A percentile compares a stretch with the other conserved stretches of the same genome.
Conservation (phyloP, 1,140 invertebrate species). For the Heliconius hewitsoni region DNA sequence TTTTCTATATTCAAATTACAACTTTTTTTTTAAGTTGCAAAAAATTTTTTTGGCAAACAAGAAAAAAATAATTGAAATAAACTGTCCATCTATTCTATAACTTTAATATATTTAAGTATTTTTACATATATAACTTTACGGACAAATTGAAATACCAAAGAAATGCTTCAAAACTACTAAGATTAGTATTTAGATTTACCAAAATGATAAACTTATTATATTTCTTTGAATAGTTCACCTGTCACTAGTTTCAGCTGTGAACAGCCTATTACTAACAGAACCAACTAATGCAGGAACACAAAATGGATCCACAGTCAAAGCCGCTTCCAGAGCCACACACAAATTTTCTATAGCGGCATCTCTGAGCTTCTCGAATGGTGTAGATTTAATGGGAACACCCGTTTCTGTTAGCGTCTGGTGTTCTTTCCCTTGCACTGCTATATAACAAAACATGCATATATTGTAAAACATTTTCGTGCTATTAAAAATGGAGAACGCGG, state of each 20-base stretch:
- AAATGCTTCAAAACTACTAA: too few relatives aligned
- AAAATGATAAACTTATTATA: neutral
- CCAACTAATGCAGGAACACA: conserved; percentile 97
- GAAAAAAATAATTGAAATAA: too few relatives aligned
- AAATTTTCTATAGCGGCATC: conserved; percentile 98
- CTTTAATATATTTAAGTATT: too few relatives aligned
- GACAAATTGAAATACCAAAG: too few relatives aligned
- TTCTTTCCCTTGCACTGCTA: conserved; percentile 83
- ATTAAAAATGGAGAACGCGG: too few relatives aligned
- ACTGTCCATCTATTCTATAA: too few relatives aligned
- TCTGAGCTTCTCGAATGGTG: conserved; percentile 90
- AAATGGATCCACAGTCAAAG: conserved; percentile 91
- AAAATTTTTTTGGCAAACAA: too few relatives aligned
- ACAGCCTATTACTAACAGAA: conserved; percentile 96
- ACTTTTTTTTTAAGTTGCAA: too few relatives aligned
- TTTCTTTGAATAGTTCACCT: conserved; percentile 74
- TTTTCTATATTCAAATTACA: too few relatives aligned
- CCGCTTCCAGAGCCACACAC: conserved; percentile 95
- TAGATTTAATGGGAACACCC: conserved; percentile 66
- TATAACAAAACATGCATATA: neutral
- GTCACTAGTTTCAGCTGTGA: conserved; percentile 92
- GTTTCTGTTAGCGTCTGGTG: conserved; percentile 55
- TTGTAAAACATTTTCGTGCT: too few relatives aligned
- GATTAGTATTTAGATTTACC: too few relatives aligned
- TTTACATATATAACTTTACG: too few relatives aligned